These are phyloP conservation scores for Scaptomyza parva DNA, from an alignment of 2,888 invertebrate species.

Conservation along the genomic window DNA sequence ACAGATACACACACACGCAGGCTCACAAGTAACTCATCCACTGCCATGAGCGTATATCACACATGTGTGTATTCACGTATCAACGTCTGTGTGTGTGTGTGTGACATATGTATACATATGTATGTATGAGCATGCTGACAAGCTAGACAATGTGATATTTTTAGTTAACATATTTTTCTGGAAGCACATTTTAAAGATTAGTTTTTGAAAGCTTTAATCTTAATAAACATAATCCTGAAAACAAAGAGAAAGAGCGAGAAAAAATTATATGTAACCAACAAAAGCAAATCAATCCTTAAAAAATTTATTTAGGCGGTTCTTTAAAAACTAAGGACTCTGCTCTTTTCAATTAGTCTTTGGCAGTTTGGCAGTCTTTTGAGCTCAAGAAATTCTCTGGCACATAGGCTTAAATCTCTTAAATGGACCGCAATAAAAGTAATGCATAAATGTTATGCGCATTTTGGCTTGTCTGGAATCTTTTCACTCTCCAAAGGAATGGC, in stretches of 20 bases:
- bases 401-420: constrained; percentile 27
- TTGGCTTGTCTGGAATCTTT: constrained; percentile 40
- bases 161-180: constrained; percentile 7
- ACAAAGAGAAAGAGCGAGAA: not conserved
- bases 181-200: constrained; percentile 3
- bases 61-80: constrained; percentile 1
- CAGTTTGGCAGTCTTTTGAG: constrained; percentile 1
- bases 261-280: not conserved
- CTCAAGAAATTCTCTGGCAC: constrained; percentile 20
- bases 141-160: constrained; percentile 9
- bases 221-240: not conserved
- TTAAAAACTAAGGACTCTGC: not conserved
- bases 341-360: constrained; percentile 4
- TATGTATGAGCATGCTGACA: constrained; percentile 2
- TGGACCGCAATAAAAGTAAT: constrained; percentile 47
- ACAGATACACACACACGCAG: constrained; percentile 1
- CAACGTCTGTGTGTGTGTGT: not conserved
- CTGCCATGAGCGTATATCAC: constrained; percentile 9
- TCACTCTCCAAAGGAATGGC: constrained; percentile 16
- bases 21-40: constrained; percentile 4
- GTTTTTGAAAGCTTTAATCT: constrained; percentile 5
- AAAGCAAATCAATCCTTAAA: not conserved
- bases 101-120: not conserved
- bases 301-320: not conserved
- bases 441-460: constrained; percentile 51